Base-by-base conservation (phyloP, 2,113 vertebrate species). In the Perognathus longimembris region DNA sequence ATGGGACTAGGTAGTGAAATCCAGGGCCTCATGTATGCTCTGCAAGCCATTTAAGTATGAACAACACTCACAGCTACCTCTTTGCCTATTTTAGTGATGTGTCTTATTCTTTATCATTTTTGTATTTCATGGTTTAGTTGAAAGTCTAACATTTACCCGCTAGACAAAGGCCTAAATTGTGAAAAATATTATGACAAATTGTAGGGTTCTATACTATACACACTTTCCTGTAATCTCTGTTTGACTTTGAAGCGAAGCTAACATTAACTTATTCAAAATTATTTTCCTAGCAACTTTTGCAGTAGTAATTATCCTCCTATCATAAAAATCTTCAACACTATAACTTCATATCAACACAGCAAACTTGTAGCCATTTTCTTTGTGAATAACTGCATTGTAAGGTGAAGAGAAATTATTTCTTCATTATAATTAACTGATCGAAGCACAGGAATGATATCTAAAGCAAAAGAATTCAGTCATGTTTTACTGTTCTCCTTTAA, bases 401-500 rank as follows among this genome's bases (percentile, higher is more conserved):
- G 81, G 61, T 30, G 7, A 88, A 69, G 1, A 77, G 11, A 45
- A 7, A 7, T 73, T 0, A 32, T 38, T 81, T 92, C 38, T 85
- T 90, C 54, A 80, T 94, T 84, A 59, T 18, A 84, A 57, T 88
- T 64, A 88, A 50, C 20, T 66, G 1, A 93, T 78, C 4, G 57
- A 85, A 80, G 67, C 30, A 42, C n/a, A 2, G 26, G n/a, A n/a
- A 83, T 11, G 90, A 84, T 89, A 95, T 86, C 69, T 77, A 64
- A 88, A 82, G 15, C 69, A 90, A 77, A 32, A 77, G 7, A 73
- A 76, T 17, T 69, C 67, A 85, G 21, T 10, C 4, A 9, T 69
- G 38, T 86, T 95, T 80, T 59, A 6, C 67, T 80, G 88, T 36
- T 89, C 45, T 96, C 8, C n/a, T 89, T 84, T 92, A 77, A 79